Conservation (phyloP, 2,888 invertebrate genomes). For the Drosophila mimetica region DNA sequence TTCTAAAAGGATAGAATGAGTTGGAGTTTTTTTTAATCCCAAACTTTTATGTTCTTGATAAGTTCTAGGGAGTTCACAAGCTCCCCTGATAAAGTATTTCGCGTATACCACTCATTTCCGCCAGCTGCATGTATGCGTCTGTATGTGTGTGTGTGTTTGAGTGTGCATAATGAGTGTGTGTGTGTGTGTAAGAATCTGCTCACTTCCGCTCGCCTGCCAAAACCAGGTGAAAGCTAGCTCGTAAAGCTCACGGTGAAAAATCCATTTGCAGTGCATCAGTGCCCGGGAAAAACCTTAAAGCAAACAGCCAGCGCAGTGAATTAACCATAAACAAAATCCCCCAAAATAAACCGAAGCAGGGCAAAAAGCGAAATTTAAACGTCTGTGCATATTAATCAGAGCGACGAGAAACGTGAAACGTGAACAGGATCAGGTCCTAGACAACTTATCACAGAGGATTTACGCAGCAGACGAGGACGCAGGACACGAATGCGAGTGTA, state of each 20-base stretch:
- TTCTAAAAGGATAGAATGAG: too few relatives aligned
- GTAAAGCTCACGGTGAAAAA: slow-evolving; percentile 32
- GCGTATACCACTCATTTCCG: slow-evolving; percentile 49
- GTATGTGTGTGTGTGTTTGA: slow-evolving; percentile 10
- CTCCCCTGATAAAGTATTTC: slow-evolving; percentile 11
- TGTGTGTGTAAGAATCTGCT: slow-evolving; percentile 44
- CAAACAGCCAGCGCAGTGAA: slow-evolving; percentile 40
- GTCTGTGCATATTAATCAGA: slow-evolving; percentile 76
- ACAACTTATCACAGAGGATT: slow-evolving; percentile 79
- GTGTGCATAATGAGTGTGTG: slow-evolving; percentile 28
- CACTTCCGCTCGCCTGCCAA: slow-evolving; percentile 63
- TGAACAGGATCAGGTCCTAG: slow-evolving; percentile 40
- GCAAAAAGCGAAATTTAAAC: slow-evolving; percentile 73
- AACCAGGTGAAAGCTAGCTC: slow-evolving; percentile 30
- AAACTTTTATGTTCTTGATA: not conserved
- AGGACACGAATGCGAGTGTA: slow-evolving; percentile 17
- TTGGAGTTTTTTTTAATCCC: too few relatives aligned
- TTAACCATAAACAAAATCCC: slow-evolving; percentile 40
- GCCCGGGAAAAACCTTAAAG: slow-evolving; percentile 47
- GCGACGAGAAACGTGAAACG: slow-evolving; percentile 29
- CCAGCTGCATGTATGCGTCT: slow-evolving; percentile 2
- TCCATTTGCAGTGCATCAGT: slow-evolving; percentile 48
- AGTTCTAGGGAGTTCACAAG: not conserved
- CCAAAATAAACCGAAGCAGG: slow-evolving; percentile 20
- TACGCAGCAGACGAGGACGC: slow-evolving; percentile 37